Evolutionary conservation across 2,888 invertebrate genomes (phyloP).

Genomic region (Ischnura elegans): DNA sequence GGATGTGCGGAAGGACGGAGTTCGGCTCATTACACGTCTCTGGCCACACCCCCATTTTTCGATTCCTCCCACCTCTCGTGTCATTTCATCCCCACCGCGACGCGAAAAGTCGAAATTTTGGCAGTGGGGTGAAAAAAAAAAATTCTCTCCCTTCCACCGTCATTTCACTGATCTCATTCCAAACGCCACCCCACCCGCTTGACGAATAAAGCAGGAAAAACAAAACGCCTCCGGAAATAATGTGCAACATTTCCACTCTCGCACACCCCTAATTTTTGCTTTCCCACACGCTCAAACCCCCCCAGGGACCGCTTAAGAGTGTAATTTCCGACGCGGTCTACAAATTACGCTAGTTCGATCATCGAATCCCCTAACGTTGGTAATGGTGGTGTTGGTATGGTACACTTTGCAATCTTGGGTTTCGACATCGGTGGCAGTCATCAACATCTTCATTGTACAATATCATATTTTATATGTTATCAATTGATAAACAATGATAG

Average conservation of each 20-base stretch:
- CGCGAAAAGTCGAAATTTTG: not conserved
- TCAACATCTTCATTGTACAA: too few relatives aligned
- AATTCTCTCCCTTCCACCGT: not conserved
- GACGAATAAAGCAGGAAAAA: not conserved
- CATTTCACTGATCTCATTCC: not conserved
- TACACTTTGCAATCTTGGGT: too few relatives aligned
- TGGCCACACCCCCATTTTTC: conserved; percentile 42
- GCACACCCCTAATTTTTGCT: not conserved
- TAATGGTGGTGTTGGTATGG: too few relatives aligned
- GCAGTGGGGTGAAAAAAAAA: too few relatives aligned
- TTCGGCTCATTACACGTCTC: conserved; percentile 49
- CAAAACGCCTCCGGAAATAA: not conserved
- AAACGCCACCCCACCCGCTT: not conserved
- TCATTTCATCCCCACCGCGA: not conserved
- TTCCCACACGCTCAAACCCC: not conserved
- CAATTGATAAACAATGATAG: too few relatives aligned
- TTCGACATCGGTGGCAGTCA: too few relatives aligned
- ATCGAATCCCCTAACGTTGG: too few relatives aligned
- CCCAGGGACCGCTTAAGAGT: not conserved
- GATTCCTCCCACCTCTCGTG: not conserved
- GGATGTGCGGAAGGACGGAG: not conserved
- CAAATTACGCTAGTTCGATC: too few relatives aligned
- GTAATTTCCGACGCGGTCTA: conserved; percentile 63
- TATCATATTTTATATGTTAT: too few relatives aligned
- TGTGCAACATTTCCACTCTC: not conserved